Evolutionary conservation across 2,888 invertebrate species (phyloP).

Genomic region (Thereva unica): DNA sequence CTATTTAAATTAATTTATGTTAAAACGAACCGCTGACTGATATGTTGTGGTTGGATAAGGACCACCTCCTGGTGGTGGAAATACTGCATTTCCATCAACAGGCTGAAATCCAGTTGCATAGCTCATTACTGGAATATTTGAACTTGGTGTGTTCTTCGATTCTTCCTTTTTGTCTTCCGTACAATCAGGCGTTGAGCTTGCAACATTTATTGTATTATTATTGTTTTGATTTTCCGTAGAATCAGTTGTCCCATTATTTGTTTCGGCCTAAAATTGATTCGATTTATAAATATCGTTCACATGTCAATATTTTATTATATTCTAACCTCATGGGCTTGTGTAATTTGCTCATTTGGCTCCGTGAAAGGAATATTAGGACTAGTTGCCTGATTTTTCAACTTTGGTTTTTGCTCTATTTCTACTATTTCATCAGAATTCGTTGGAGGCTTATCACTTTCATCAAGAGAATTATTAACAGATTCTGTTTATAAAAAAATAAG

Average conservation of each 20-base stretch:
- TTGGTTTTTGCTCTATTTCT: constrained; percentile 56
- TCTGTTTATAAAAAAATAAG: constrained; percentile 27
- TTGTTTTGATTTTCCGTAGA: constrained; percentile 38
- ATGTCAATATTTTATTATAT: background rate
- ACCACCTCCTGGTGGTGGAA: constrained; percentile 52
- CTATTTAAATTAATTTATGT: constrained; percentile 17
- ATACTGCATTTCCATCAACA: constrained; percentile 55
- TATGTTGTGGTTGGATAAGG: constrained; percentile 56
- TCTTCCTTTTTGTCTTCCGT: constrained; percentile 31
- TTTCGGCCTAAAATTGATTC: constrained; percentile 1
- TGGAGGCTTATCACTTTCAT: constrained; percentile 42
- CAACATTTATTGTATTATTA: constrained; percentile 40
- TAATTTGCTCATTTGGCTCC: constrained; percentile 40
- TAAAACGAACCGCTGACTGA: constrained; percentile 55
- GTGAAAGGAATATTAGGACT: constrained; percentile 57
- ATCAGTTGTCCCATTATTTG: constrained; percentile 12
- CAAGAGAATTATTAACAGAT: constrained; percentile 36
- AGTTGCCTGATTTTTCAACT: constrained; percentile 58
- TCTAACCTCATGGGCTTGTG: constrained; percentile 37
- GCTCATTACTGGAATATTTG: constrained; percentile 44
- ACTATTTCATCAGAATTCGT: constrained; percentile 51
- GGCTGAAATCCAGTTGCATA: constrained; percentile 56
- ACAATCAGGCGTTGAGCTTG: constrained; percentile 32
- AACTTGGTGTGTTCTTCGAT: constrained; percentile 30
- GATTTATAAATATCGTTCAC: background rate